Base-by-base conservation (phyloP, 2,888 invertebrate genomes). In the Callinectes sapidus region DNA sequence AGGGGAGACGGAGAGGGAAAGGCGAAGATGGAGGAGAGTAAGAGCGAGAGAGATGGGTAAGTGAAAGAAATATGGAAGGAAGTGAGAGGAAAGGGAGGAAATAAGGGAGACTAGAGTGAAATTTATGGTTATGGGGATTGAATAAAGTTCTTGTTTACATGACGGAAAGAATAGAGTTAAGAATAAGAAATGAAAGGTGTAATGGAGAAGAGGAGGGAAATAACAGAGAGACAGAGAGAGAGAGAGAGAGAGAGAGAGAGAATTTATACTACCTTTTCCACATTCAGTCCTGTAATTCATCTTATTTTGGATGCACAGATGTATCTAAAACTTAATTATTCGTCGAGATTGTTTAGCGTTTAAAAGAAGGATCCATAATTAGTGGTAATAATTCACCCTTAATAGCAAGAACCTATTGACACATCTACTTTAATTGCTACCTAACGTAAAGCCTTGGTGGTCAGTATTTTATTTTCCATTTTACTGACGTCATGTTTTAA, bases 91-190 rank as follows among this genome's bases (percentile, higher is more conserved):
- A 81, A 35, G 81, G 81, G 35, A 35, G 81, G 81, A 81, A 81
- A 35, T 81, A 81, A 81, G 81, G 81, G 35, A 18, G 35, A 35
- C 81, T 81, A 81, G 81, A 81, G 81, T 81, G 5, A 32, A 81
- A 81, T 81, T 81, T 81, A 81, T 81, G 35, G 81, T 81, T 81
- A 81, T 81, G 81, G 16, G 81, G 81, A 81, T 81, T 81, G 81
- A 81, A 81, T 81, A 81, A 81, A 81, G 88, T 61, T 88, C 32
- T 88, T 88, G 88, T 88, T 61, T 61, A 88, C 88, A 61, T 28
- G 87, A 87, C n/a, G 28, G 48, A 42, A 28, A 54, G 87, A 87
- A 54, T 54, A 35, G 16, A 81, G 81, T 81, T 35, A 81, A 81
- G 81, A 81, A 81, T 35, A 54, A 87, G 87, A 42, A 54, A 87